Base-by-base conservation (phyloP, 2,888 invertebrate genomes). In the Chymomyza fuscimana region DNA sequence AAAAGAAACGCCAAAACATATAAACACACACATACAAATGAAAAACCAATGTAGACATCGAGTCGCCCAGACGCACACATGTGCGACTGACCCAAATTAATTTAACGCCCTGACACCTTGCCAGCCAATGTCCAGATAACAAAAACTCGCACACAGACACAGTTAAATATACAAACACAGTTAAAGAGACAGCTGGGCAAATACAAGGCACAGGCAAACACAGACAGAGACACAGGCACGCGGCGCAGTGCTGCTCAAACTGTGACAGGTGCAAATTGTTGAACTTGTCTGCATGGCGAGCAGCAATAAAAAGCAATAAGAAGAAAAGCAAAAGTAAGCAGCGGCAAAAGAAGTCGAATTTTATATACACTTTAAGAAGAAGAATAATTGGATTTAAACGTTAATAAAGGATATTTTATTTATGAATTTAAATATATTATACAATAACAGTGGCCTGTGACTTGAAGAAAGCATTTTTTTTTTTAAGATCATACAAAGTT, bases 191-290 rank as follows among this genome's bases (percentile, higher is more conserved):
- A 46, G 40, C 40, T 46, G 40, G 2, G 4, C 40, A 63, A 66
- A 76, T n/a, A n/a, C 59, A 60, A 15, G 59, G 29, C 29, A n/a
- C 59, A 60, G 6, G 36, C 60, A n/a, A 40, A 62, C 36, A 62
- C 66, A 63, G 40, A 60, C 46, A 63, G 32, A 32, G 51, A 40
- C 58, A 65, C 50, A 6, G 9, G n/a, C 22, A 63, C 16, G 52
- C 67, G 77, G 73, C 67, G 62, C 76, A 76, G 65, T 76, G 77
- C 67, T 65, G 46, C 62, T 65, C 69, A 69, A 74, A 70, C 76
- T 68, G 82, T 81, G 82, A 74, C 80, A 80, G 80, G 80, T 80
- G 80, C 79, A 81, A 80, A 81, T 79, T 80, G 80, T 81, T 81
- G 76, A 81, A 74, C 76, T 76, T 72, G 74, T 72, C 63, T 29